phyloP scores from a whole-genome alignment of 1,140 invertebrate genomes.

The Orussus abietinus region DNA sequence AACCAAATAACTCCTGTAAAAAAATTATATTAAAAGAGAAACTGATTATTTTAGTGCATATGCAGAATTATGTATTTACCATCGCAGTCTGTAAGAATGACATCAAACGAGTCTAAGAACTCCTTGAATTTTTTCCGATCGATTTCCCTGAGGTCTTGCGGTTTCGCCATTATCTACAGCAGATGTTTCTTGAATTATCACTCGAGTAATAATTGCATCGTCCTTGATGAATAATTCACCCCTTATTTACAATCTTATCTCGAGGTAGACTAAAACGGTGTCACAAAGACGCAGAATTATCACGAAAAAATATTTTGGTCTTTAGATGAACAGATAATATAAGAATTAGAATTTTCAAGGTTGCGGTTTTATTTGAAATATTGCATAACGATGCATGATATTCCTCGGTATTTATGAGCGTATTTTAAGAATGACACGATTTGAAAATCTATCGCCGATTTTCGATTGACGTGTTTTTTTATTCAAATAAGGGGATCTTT shows the following conservation, averaged over 20 bases:
- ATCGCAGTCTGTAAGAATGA: constrained; percentile 49
- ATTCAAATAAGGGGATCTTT: too few species aligned
- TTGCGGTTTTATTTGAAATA: too few species aligned
- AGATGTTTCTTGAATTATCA: neutral
- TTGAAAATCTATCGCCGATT: too few species aligned
- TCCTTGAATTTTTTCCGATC: constrained; percentile 24
- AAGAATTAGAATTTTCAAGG: neutral
- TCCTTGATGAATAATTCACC: too few species aligned
- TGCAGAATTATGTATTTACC: constrained; percentile 29
- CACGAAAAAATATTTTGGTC: neutral
- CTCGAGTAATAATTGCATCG: too few species aligned
- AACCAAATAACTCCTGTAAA: constrained; percentile 62
- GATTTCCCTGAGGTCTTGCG: constrained; percentile 17
- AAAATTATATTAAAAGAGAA: neutral
- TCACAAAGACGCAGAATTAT: constrained; percentile 5
- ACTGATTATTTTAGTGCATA: constrained; percentile 1
- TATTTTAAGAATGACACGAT: too few species aligned
- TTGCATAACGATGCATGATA: too few species aligned
- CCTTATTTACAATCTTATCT: too few species aligned
- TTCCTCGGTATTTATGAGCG: too few species aligned
- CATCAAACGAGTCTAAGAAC: constrained; percentile 49
- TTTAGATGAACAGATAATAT: neutral
- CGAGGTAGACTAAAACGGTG: neutral
- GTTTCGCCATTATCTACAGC: constrained; percentile 19
- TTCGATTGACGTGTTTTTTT: too few species aligned